Evolutionary conservation across 2,888 invertebrate species (phyloP).

Genomic region (Dendrolimus houi): DNA sequence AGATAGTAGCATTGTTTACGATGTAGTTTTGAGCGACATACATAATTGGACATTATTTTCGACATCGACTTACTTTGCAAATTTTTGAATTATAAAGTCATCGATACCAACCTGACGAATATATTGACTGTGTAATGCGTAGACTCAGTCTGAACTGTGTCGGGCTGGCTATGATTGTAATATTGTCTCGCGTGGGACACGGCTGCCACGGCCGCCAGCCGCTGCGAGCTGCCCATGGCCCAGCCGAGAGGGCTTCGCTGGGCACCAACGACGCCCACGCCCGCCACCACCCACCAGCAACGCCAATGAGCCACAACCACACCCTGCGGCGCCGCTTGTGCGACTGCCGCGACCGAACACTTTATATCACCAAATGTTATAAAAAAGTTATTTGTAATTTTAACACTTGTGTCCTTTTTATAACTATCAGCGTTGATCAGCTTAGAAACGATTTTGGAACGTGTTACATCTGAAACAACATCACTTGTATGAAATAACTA

Average conservation of each 20-base stretch:
- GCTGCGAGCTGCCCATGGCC: conserved; percentile 81
- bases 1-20: no score
- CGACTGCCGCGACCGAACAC: conserved; percentile 38
- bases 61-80: no score
- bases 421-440: neutral
- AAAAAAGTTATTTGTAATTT: neutral
- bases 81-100: neutral
- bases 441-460: neutral
- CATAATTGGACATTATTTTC: no score
- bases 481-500: neutral
- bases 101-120: conserved; percentile 82
- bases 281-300: conserved; percentile 52
- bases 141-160: conserved; percentile 45
- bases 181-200: conserved; percentile 59
- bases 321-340: conserved; percentile 45
- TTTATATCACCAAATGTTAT: neutral
- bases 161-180: conserved; percentile 64
- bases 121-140: conserved; percentile 76
- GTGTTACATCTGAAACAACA: neutral
- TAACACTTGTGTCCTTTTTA: neutral
- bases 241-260: conserved; percentile 73
- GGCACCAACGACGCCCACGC: conserved; percentile 48
- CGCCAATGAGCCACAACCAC: conserved; percentile 60
- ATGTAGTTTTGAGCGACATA: no score
- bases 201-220: conserved; percentile 77